Base-by-base conservation (phyloP, 2,113 vertebrate genomes). In the Cathartes aura region DNA sequence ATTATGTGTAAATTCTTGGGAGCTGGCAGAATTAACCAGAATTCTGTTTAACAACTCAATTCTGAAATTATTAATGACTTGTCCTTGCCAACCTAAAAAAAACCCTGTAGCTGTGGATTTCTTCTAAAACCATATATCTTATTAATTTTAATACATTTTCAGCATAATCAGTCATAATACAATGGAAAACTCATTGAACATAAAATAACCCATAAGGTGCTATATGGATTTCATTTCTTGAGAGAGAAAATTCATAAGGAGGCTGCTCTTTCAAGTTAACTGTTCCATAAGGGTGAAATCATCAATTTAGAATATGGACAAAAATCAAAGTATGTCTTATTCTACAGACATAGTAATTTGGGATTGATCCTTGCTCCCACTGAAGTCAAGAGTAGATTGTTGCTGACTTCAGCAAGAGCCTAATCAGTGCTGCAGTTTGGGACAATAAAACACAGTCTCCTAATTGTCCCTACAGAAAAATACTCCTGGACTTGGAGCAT, bases 11-110 rank as follows among this genome's bases (percentile, higher is more conserved):
- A 96, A 93, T 91, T 96, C 83, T 90, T 52, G 55, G 5, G 91
- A 96, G 74, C 62, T 97, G 96, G 95, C 95, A 97, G 74, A 94
- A 97, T 97, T 96, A 80, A 82, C 87, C 40, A 93, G 67, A 89
- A 96, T 93, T 96, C 97, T 96, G 95, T 87, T 96, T 91, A 93
- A 93, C 70, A 96, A 87, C 94, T 97, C 93, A 93, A 78, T 97
- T 93, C 81, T 93, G 84, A 93, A 96, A 90, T 95, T 96, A 97
- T 95, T 96, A 96, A 96, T 91, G 81, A 89, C 26, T 86, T 88
- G 16, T 86, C 70, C 42, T 85, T 87, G 78, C 87, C 89, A 97
- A 80, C 2, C 14, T 62, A 12, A 70, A 82, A 90, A 59, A 75
- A 63, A 27, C 4, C 26, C 55, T 87, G 23, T 80, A 85, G 27